phyloP scores from a whole-genome alignment of 2,888 invertebrate genomes.

The Hydrotaea diabolus region DNA sequence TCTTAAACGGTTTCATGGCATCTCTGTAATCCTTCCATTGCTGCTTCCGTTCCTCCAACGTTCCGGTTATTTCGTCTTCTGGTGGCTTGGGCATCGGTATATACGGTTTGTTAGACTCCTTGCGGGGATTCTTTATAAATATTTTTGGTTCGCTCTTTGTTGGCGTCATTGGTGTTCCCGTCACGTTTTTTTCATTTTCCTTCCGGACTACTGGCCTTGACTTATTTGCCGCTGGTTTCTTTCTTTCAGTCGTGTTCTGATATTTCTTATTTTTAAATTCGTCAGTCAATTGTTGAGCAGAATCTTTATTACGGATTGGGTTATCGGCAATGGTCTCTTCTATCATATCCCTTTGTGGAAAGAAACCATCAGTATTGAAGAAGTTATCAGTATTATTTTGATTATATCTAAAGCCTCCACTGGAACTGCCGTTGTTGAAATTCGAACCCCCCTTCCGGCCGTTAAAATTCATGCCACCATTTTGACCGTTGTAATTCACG shows the following conservation, averaged over 20 bases:
- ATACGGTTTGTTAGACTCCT: conserved; percentile 35
- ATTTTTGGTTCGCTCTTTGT: conserved; percentile 40
- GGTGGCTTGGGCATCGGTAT: conserved; percentile 70
- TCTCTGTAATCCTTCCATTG: conserved; percentile 75
- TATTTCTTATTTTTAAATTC: background rate
- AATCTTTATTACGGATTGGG: conserved; percentile 30
- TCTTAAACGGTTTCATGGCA: conserved; percentile 77
- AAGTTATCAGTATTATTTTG: background rate
- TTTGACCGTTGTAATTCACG: conserved; percentile 36
- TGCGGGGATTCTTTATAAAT: conserved; percentile 47
- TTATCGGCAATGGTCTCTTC: conserved; percentile 41
- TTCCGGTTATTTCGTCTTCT: conserved; percentile 70
- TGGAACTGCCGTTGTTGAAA: background rate
- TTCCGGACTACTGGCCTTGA: background rate
- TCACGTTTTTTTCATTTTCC: background rate
- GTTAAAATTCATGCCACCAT: conserved; percentile 46
- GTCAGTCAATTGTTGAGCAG: background rate
- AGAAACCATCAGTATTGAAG: conserved; percentile 52
- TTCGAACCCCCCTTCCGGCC: conserved; percentile 37
- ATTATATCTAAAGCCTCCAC: background rate
- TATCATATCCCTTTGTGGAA: conserved; percentile 47
- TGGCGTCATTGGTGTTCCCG: background rate
- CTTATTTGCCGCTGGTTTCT: background rate
- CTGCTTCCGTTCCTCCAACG: conserved; percentile 73
- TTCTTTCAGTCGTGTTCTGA: background rate